Percentiles rank a stretch among this genome's conserved stretches.
Evolutionary conservation across 2,888 invertebrate genomes (phyloP).

Genomic region (Xestia sexstrigata): DNA sequence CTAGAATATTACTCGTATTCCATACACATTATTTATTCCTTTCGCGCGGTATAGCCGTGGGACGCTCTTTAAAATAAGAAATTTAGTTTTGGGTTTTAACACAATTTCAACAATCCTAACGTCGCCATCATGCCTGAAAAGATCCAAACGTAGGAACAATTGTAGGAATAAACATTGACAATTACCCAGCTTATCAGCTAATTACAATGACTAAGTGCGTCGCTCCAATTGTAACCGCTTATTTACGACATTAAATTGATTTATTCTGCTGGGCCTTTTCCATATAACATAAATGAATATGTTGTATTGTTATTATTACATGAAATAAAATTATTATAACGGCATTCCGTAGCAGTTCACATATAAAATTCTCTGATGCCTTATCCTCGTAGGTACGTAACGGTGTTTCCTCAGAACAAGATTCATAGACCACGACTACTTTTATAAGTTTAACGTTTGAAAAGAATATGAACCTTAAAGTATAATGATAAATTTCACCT

Average conservation of each 20-base stretch:
- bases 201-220: not conserved
- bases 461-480: not conserved
- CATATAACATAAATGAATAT: not conserved
- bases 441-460: not conserved
- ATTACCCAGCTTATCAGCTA: not conserved
- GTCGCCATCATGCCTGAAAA: not conserved
- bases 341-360: not conserved
- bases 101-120: not conserved
- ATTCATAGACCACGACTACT: not conserved
- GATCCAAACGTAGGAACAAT: not conserved
- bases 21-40: no score
- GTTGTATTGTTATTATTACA: not conserved
- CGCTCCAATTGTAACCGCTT: conserved; percentile 2
- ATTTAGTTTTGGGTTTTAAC: not conserved
- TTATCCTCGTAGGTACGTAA: not conserved
- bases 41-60: no score
- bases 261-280: conserved; percentile 9
- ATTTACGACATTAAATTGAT: not conserved
- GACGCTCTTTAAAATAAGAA: not conserved
- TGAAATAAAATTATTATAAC: not conserved
- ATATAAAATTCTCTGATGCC: not conserved
- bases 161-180: not conserved
- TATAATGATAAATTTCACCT: no score
- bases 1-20: no score
- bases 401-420: not conserved